These are phyloP conservation scores for Bombus ignitus DNA, from an alignment of 1,140 invertebrate genomes.

Conservation along the genomic window DNA sequence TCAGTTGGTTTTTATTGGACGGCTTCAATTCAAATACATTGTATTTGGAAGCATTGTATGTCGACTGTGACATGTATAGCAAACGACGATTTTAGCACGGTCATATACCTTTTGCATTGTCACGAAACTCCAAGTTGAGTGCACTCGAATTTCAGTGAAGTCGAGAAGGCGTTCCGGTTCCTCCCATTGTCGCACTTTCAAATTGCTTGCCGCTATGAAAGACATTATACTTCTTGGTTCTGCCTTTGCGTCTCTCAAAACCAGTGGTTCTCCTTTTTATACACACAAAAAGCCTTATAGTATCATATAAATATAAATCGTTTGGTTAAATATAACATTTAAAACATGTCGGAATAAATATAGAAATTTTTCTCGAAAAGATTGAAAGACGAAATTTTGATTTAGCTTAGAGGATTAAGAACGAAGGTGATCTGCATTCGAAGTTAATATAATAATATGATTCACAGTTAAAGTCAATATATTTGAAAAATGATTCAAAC, in stretches of 20 bases:
- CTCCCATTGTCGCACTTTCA: constrained; percentile 67
- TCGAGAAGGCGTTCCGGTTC: constrained; percentile 74
- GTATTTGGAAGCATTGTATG: constrained; percentile 28
- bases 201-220: constrained; percentile 62
- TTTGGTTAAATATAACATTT: too few species aligned
- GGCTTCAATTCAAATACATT: neutral
- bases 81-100: constrained; percentile 77
- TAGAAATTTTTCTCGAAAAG: too few species aligned
- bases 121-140: constrained; percentile 77
- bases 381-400: too few species aligned
- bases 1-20: neutral
- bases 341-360: too few species aligned
- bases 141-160: constrained; percentile 76
- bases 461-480: too few species aligned
- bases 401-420: too few species aligned
- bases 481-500: too few species aligned
- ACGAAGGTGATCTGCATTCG: too few species aligned
- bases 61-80: constrained; percentile 58
- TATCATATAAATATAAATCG: neutral
- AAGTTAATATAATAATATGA: too few species aligned
- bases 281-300: neutral
- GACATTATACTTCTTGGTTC: constrained; percentile 70
- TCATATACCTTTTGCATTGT: constrained; percentile 77
- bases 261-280: constrained; percentile 65
- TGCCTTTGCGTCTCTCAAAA: constrained; percentile 46